A percentile compares a stretch with the other conserved stretches of the same genome.
phyloP scores from a whole-genome alignment of 2,888 invertebrate genomes.

The Tenthredo mesomela region DNA sequence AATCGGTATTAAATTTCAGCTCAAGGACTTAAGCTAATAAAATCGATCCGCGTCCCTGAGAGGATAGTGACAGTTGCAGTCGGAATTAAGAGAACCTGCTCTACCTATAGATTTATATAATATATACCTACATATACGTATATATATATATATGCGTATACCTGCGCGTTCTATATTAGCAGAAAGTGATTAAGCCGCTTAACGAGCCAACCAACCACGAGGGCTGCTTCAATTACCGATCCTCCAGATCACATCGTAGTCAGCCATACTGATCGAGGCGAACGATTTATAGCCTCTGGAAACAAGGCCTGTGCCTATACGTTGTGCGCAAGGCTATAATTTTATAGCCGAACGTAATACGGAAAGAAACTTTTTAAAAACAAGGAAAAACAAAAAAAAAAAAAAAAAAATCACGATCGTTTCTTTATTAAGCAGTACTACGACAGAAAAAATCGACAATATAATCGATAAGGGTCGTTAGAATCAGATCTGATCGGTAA shows the following conservation, averaged over 20 bases:
- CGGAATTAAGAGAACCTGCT: not conserved
- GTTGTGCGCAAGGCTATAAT: not conserved
- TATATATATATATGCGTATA: not conserved
- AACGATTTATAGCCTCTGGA: conserved; percentile 27
- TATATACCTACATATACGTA: no score
- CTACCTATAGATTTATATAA: not conserved
- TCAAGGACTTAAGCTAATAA: not conserved
- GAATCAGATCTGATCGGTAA: not conserved
- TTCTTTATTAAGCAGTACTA: not conserved
- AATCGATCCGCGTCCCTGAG: not conserved
- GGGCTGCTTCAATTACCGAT: conserved; percentile 39
- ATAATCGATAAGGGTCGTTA: not conserved
- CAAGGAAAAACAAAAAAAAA: not conserved
- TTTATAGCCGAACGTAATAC: not conserved
- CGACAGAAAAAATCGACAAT: not conserved
- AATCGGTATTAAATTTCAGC: not conserved
- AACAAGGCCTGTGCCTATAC: not conserved
- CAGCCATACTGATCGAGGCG: conserved; percentile 19
- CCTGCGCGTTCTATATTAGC: conserved; percentile 10
- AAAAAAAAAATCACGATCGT: not conserved
- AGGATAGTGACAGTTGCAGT: not conserved
- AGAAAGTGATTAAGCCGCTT: conserved; percentile 33
- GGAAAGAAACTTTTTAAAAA: not conserved
- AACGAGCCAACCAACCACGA: conserved; percentile 35
- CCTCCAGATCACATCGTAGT: conserved; percentile 26